phyloP scores from a whole-genome alignment of 2,113 vertebrate genomes.

The Zapornia atra region DNA sequence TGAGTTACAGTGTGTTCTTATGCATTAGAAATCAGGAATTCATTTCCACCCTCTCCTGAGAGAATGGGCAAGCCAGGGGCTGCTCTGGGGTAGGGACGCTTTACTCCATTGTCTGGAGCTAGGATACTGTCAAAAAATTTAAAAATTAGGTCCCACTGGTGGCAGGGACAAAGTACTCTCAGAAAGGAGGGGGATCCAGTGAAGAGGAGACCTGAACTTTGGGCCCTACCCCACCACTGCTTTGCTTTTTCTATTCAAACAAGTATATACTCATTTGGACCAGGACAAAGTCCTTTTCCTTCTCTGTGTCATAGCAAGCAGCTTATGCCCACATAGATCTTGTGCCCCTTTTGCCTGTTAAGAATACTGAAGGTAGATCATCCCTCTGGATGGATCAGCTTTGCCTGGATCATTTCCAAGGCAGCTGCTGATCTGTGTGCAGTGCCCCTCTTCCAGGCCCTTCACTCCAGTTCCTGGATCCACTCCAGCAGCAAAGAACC shows the following conservation, averaged over 20 bases:
- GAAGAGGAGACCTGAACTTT: not conserved
- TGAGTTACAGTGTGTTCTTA: not conserved
- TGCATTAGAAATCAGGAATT: not conserved
- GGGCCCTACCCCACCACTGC: no score
- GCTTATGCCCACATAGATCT: not conserved
- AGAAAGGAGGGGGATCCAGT: not conserved
- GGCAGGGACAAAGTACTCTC: not conserved
- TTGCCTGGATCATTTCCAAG: not conserved
- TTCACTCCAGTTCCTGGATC: not conserved
- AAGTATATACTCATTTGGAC: not conserved
- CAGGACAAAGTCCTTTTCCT: not conserved
- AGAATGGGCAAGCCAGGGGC: not conserved
- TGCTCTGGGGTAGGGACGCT: not conserved
- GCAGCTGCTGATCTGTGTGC: not conserved
- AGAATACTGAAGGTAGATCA: not conserved
- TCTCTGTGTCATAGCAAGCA: not conserved
- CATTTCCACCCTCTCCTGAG: not conserved
- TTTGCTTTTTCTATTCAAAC: not conserved
- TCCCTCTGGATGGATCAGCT: not conserved
- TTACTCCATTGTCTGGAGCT: not conserved
- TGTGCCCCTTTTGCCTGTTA: not conserved
- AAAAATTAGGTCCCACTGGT: not conserved
- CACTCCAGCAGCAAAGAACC: not conserved
- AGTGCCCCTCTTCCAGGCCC: not conserved
- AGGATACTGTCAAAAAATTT: fast-evolving